phyloP scores from a whole-genome alignment of 2,113 vertebrate genomes.

The Amphiprion percula region DNA sequence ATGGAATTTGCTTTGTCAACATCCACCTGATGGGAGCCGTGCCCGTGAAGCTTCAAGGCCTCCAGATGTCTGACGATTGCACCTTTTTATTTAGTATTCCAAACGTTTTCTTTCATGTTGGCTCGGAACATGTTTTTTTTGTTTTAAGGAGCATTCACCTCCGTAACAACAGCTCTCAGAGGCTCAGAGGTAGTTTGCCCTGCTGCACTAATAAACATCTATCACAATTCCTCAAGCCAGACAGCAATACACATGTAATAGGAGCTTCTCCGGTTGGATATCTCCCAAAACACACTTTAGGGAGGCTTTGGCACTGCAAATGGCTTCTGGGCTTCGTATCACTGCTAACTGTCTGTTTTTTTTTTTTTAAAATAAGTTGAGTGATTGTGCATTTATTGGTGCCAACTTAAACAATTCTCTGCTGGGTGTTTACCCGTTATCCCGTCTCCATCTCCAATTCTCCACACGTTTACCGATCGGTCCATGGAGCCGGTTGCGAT shows the following conservation, averaged over 20 bases:
- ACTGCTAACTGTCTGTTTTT: slow-evolving; percentile 27
- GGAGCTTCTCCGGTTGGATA: slow-evolving; percentile 48
- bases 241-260: slow-evolving; percentile 48
- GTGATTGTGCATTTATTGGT: slow-evolving; percentile 36
- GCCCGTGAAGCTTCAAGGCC: slow-evolving; percentile 45
- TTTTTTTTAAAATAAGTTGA: slow-evolving; percentile 19
- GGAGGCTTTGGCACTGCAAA: slow-evolving; percentile 36
- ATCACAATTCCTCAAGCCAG: slow-evolving; percentile 50
- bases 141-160: slow-evolving; percentile 28
- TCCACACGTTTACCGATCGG: slow-evolving; percentile 91
- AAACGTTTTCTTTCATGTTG: slow-evolving; percentile 47
- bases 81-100: slow-evolving; percentile 59
- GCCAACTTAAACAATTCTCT: slow-evolving; percentile 33
- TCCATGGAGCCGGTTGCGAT: slow-evolving; percentile 94
- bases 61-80: slow-evolving; percentile 59
- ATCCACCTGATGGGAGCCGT: slow-evolving; percentile 31
- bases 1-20: slow-evolving; percentile 62
- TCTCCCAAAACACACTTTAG: slow-evolving; percentile 58
- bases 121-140: slow-evolving; percentile 6
- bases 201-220: slow-evolving; percentile 58
- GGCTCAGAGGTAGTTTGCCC: slow-evolving; percentile 43
- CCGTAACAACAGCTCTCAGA: slow-evolving; percentile 49
- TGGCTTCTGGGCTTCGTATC: slow-evolving; percentile 47
- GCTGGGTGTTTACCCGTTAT: slow-evolving; percentile 77
- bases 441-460: slow-evolving; percentile 78